Evolutionary conservation across 2,797 vertebrate genomes (phyloP).

Genomic region (Triplophysa yarkandensis): DNA sequence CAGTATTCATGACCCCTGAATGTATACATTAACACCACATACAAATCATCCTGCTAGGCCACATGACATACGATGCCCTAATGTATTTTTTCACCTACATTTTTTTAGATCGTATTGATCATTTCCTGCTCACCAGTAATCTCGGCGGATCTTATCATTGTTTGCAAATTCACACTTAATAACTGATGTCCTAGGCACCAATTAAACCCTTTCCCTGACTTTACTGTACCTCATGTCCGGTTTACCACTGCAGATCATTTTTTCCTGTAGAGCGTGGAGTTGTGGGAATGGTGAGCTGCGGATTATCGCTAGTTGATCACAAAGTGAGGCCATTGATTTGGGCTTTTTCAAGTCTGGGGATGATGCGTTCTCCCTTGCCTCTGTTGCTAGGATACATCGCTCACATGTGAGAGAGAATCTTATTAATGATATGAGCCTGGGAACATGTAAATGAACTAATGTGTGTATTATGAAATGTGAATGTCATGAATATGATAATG

Average conservation of each 20-base stretch:
- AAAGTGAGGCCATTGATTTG: slow-evolving; percentile 16
- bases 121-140: slow-evolving; percentile 19
- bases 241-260: not conserved
- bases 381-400: slow-evolving; percentile 62
- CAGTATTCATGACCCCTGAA: slow-evolving; percentile 34
- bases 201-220: slow-evolving; percentile 1
- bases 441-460: slow-evolving; percentile 56
- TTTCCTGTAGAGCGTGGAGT: not conserved
- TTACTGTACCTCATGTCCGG: not conserved
- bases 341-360: slow-evolving; percentile 44
- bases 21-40: slow-evolving; percentile 26
- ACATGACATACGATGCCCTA: slow-evolving; percentile 15
- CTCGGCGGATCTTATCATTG: not conserved
- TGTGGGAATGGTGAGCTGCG: slow-evolving; percentile 14
- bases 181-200: not conserved
- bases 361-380: slow-evolving; percentile 49
- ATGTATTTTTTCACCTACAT: slow-evolving; percentile 19
- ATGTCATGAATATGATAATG: slow-evolving; percentile 59
- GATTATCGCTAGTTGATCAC: slow-evolving; percentile 41
- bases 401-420: slow-evolving; percentile 55
- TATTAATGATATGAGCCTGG: slow-evolving; percentile 57
- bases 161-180: slow-evolving; percentile 17
- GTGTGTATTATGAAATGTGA: slow-evolving; percentile 54
- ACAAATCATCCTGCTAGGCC: slow-evolving; percentile 11
- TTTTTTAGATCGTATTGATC: slow-evolving; percentile 42